These are phyloP conservation scores for Idris sp. DNA, from an alignment of 1,140 invertebrate species.

Conservation along the genomic window DNA sequence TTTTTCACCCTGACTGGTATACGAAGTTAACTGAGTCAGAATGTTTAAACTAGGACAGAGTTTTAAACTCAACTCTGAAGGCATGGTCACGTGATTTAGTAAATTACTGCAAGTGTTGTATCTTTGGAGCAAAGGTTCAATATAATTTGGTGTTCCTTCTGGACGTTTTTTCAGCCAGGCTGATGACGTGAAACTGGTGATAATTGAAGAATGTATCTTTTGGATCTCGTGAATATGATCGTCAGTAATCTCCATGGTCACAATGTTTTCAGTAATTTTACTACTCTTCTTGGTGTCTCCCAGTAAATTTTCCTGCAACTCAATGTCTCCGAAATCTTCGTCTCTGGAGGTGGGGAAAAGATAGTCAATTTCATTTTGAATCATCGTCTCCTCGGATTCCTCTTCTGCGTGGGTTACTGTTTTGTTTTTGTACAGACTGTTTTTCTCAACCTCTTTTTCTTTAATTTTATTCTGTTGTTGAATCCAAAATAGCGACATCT, in stretches of 20 bases:
- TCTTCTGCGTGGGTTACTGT: conserved; percentile 77
- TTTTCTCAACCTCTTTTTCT: conserved; percentile 84
- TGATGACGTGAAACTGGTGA: conserved; percentile 78
- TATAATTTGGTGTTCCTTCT: conserved; percentile 74
- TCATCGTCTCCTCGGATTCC: conserved; percentile 86
- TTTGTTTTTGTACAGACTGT: conserved; percentile 89
- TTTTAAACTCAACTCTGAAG: conserved; percentile 77
- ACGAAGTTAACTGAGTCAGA: conserved; percentile 64
- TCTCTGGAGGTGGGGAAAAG: conserved; percentile 88
- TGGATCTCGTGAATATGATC: conserved; percentile 81
- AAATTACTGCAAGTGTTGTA: conserved; percentile 80
- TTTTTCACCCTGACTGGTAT: conserved; percentile 34
- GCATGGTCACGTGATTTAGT: conserved; percentile 77
- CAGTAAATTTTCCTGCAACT: conserved; percentile 30
- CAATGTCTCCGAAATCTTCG: conserved; percentile 83
- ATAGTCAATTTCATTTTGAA: conserved; percentile 83
- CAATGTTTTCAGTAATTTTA: background rate
- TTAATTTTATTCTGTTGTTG: conserved; percentile 84
- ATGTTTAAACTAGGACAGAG: conserved; percentile 80
- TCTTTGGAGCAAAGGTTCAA: conserved; percentile 80
- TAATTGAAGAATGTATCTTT: conserved; percentile 81
- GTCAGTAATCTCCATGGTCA: conserved; percentile 74
- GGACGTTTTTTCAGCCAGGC: conserved; percentile 79
- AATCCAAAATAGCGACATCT: conserved; percentile 86
- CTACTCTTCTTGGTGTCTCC: background rate